Percentiles rank a stretch among this genome's conserved stretches.
Conservation (phyloP, 1,140 invertebrate genomes). For the Colletes gigas region DNA sequence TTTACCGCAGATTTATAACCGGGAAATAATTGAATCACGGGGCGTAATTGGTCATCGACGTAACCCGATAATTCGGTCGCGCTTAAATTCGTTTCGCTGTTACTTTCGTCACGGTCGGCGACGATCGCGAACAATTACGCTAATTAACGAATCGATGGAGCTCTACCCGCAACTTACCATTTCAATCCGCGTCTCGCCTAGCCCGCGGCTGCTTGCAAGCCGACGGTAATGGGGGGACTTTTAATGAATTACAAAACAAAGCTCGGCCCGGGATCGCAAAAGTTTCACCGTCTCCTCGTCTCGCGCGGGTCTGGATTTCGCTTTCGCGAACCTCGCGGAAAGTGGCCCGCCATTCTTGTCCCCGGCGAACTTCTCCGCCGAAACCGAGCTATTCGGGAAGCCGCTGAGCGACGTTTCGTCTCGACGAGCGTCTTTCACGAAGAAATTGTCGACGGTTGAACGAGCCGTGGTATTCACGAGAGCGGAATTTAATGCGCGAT, state of each 20-base stretch:
- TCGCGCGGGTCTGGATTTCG: slow-evolving; percentile 31
- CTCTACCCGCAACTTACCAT: slow-evolving; percentile 5
- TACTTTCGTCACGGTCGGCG: background rate
- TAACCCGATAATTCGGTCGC: slow-evolving; percentile 25
- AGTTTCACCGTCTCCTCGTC: slow-evolving; percentile 43
- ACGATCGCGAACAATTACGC: slow-evolving; percentile 63
- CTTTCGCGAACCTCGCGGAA: slow-evolving; percentile 29
- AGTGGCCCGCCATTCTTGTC: slow-evolving; percentile 34
- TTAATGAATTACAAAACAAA: slow-evolving; percentile 70
- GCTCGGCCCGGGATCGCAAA: slow-evolving; percentile 32
- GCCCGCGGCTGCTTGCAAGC: background rate
- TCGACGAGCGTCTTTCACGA: slow-evolving; percentile 1
- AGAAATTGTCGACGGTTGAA: slow-evolving; percentile 16
- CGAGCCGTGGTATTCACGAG: background rate
- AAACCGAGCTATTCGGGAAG: slow-evolving; percentile 21
- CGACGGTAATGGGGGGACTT: slow-evolving; percentile 32
- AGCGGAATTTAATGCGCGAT: slow-evolving; percentile 21
- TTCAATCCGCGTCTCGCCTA: slow-evolving; percentile 3
- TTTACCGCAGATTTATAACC: slow-evolving; percentile 20
- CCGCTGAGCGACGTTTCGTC: background rate
- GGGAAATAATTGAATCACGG: slow-evolving; percentile 30
- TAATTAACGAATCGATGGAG: slow-evolving; percentile 66
- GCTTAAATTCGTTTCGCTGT: slow-evolving; percentile 8
- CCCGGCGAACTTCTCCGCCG: slow-evolving; percentile 39
- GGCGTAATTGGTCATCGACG: slow-evolving; percentile 20